Evolutionary conservation across 2,888 invertebrate genomes (phyloP).

Genomic region (Diplazon laetatorius): DNA sequence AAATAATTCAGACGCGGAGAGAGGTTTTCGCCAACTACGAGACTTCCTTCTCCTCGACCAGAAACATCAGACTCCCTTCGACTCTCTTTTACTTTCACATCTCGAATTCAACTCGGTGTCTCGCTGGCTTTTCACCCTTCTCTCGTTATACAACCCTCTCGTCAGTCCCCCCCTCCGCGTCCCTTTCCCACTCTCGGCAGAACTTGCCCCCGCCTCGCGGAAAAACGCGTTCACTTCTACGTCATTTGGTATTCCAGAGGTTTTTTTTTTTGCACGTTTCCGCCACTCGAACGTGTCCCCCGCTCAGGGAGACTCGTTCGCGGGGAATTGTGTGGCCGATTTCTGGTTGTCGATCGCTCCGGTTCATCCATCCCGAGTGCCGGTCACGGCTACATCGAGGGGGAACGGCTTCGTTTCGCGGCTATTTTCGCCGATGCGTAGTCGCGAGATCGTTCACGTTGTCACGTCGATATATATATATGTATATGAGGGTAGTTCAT

Average conservation of each 20-base stretch:
- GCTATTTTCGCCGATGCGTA: background rate
- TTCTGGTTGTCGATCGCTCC: background rate
- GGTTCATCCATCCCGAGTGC: conserved; percentile 26
- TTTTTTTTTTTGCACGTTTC: conserved; percentile 60
- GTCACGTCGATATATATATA: conserved; percentile 51
- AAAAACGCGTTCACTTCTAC: conserved; percentile 12
- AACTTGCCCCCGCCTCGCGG: background rate
- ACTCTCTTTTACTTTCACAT: conserved; percentile 10
- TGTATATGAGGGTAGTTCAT: too few relatives aligned
- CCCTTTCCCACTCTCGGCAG: background rate
- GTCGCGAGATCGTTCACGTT: conserved; percentile 13
- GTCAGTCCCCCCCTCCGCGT: background rate
- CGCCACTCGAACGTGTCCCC: conserved; percentile 40
- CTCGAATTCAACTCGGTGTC: conserved; percentile 2
- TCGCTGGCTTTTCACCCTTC: conserved; percentile 19
- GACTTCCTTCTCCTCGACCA: conserved; percentile 16
- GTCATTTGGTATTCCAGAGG: conserved; percentile 64
- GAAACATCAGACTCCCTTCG: conserved; percentile 32
- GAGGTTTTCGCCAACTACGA: conserved; percentile 54
- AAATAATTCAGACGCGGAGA: conserved; percentile 76
- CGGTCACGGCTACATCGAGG: conserved; percentile 19
- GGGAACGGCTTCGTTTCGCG: conserved; percentile 3
- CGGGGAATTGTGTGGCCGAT: background rate
- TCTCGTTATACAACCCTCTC: background rate
- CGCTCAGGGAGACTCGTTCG: conserved; percentile 13